Base-by-base conservation (phyloP, 2,113 vertebrate genomes). In the Thamnophis sirtalis region DNA sequence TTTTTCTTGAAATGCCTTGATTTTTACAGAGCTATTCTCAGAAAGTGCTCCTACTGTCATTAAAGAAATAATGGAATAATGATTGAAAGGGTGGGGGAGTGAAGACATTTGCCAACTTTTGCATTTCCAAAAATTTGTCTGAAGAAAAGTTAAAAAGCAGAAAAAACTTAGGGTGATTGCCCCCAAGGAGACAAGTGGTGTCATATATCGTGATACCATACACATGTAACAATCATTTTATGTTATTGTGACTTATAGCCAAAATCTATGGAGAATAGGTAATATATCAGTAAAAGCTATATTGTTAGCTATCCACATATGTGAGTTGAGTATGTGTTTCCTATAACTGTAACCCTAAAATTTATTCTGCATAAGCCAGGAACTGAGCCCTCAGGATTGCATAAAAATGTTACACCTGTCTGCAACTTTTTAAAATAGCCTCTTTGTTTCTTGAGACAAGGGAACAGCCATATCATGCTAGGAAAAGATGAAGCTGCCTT, bases 21-120 rank as follows among this genome's bases (percentile, higher is more conserved):
- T 92, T 91, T 94, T 93, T 68, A 28, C 19, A 22, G 43, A 73
- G 48, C 55, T 21, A 89, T 96, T 96, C 96, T 93, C 95, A 96
- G 93, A 60, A 94, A 92, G 90, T 94, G 87, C 17, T 9, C 68
- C 92, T 87, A 48, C 94, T 95, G 85, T 84, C 86, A 91, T 33
- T 50, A 80, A 91, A 87, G 95, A 93, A 96, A 93, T 93, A 95
- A 97, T 95, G 63, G 89, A 94, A 93, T 60, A 56, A 97, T 94
- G 85, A 91, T 85, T 91, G 93, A 95, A 63, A 28, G 92, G 94
- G 87, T 96, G 54, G 2, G 3, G n/a, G 22, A 63, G 15, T 9
- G 3, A n/a, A 80, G 15, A 13, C 84, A 50, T 50, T 86, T 51
- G 11, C 22, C 4, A 51, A 86, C 48, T 86, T 51, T 50, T 53